Percentiles rank a stretch among this genome's conserved stretches.
Conservation (phyloP, 2,113 vertebrate genomes). For the Gobius niger region DNA sequence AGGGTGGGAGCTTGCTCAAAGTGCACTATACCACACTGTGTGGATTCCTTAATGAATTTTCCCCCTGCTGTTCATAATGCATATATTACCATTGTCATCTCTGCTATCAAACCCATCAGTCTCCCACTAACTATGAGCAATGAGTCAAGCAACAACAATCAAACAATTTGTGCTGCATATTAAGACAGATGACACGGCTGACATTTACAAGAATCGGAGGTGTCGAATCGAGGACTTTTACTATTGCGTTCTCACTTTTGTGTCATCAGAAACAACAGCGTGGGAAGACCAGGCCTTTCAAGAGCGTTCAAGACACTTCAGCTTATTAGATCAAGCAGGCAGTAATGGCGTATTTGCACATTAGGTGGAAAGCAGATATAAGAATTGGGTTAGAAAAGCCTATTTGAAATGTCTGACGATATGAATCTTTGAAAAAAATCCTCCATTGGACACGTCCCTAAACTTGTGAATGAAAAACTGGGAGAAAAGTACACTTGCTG, state of each 20-base stretch:
- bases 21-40: slow-evolving; percentile 2
- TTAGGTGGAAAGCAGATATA: slow-evolving; percentile 45
- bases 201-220: slow-evolving; percentile 22
- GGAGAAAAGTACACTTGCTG: too few species aligned
- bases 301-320: slow-evolving; percentile 49
- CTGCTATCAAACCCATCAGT: background rate
- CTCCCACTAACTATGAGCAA: slow-evolving; percentile 6
- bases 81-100: slow-evolving; percentile 12
- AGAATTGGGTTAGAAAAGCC: slow-evolving; percentile 30
- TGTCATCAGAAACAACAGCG: slow-evolving; percentile 42
- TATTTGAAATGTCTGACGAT: slow-evolving; percentile 51
- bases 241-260: slow-evolving; percentile 30
- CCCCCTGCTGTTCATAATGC: slow-evolving; percentile 7
- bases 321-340: slow-evolving; percentile 70
- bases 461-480: too few species aligned
- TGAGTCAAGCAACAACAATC: background rate
- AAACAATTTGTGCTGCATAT: slow-evolving; percentile 1
- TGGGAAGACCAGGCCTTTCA: slow-evolving; percentile 47
- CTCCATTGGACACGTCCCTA: background rate
- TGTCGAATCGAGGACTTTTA: slow-evolving; percentile 19
- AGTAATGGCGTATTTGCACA: slow-evolving; percentile 65
- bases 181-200: slow-evolving; percentile 17
- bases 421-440: slow-evolving; percentile 50
- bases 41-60: slow-evolving; percentile 23
- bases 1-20: slow-evolving; percentile 31